Percentiles rank a stretch among this genome's conserved stretches.
These are phyloP conservation scores for Tetramorium alpestre DNA, from an alignment of 1,140 invertebrate genomes.

Conservation along the genomic window DNA sequence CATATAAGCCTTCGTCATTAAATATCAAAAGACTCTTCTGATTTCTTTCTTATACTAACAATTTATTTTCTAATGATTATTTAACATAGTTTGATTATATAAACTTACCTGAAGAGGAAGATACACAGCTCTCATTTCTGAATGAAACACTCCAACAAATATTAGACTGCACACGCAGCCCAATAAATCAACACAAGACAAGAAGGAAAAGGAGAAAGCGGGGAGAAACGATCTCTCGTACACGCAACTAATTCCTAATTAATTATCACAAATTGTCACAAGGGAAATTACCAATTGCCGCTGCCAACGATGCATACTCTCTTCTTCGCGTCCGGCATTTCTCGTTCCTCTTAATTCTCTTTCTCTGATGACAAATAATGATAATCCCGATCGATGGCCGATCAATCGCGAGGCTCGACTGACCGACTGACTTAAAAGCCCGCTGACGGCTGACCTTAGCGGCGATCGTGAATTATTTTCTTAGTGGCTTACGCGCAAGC, in stretches of 20 bases:
- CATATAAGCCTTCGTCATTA: not conserved
- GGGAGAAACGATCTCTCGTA: not conserved
- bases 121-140: not conserved
- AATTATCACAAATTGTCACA: not conserved
- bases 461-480: constrained; percentile 77
- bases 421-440: constrained; percentile 77
- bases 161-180: not conserved
- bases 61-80: not conserved
- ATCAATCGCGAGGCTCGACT: constrained; percentile 66
- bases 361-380: not conserved
- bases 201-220: not conserved
- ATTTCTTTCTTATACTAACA: not conserved
- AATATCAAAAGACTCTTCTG: not conserved
- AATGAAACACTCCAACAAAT: constrained; percentile 2
- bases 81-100: constrained; percentile 21
- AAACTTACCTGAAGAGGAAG: constrained; percentile 36
- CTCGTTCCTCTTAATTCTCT: not conserved
- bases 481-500: constrained; percentile 74
- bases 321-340: constrained; percentile 80
- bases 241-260: not conserved
- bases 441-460: constrained; percentile 77
- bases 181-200: not conserved
- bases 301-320: constrained; percentile 89
- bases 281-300: constrained; percentile 88
- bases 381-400: constrained; percentile 43